Conservation (phyloP, 2,113 vertebrate species). For the Heterotilapia buettikoferi region DNA sequence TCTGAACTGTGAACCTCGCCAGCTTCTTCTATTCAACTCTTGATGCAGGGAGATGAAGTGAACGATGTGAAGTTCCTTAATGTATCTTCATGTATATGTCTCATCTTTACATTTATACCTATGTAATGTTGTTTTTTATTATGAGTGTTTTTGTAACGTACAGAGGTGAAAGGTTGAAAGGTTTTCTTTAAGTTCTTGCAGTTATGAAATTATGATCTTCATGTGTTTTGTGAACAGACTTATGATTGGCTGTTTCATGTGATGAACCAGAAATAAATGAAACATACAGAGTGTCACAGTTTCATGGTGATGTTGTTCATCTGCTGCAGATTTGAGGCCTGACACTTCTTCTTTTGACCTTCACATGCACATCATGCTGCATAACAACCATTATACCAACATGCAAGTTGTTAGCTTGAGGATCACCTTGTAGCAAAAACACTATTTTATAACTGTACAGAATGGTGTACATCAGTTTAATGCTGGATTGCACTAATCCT, state of each 20-base stretch:
- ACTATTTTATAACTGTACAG: not conserved
- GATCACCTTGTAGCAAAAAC: not conserved
- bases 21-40: not conserved
- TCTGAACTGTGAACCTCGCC: not conserved
- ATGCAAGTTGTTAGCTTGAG: not conserved
- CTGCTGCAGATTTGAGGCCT: not conserved
- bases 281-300: rapidly evolving
- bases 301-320: not conserved
- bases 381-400: not conserved
- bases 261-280: not conserved
- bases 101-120: not conserved
- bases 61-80: not conserved
- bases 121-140: not conserved
- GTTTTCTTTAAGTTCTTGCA: not conserved
- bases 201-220: not conserved
- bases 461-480: not conserved
- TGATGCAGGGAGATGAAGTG: not conserved
- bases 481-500: not conserved
- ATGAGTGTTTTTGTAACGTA: not conserved
- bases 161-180: not conserved
- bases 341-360: not conserved
- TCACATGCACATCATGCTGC: not conserved
- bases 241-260: not conserved
- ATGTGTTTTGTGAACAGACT: not conserved
- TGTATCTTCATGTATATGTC: not conserved